phyloP scores from a whole-genome alignment of 2,797 vertebrate genomes.

The Coreius guichenoti region DNA sequence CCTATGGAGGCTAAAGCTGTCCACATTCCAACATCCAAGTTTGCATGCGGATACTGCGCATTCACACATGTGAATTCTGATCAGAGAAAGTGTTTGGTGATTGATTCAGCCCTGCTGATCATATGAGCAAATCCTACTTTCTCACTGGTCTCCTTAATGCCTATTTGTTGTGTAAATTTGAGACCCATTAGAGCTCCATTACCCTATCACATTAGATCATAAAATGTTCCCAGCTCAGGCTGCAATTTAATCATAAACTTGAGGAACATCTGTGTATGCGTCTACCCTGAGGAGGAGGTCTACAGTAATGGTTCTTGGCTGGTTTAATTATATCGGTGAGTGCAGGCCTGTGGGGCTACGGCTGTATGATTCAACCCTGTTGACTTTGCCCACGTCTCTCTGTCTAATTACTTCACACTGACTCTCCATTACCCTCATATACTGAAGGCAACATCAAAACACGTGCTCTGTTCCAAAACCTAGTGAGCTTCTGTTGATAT shows the following conservation, averaged over 20 bases:
- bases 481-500: background rate
- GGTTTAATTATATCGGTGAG: conserved; percentile 54
- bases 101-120: conserved; percentile 7
- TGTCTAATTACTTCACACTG: conserved; percentile 43
- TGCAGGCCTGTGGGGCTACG: conserved; percentile 31
- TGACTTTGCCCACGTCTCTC: conserved; percentile 50
- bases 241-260: conserved; percentile 27
- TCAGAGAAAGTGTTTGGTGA: background rate
- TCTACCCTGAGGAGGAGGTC: conserved; percentile 32
- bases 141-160: background rate
- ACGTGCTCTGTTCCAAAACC: background rate
- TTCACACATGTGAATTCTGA: background rate
- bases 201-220: conserved; percentile 28
- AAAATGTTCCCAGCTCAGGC: conserved; percentile 1
- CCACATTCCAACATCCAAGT: background rate
- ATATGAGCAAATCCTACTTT: background rate
- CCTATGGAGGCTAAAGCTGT: background rate
- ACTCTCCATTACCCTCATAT: conserved; percentile 23
- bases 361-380: conserved; percentile 52
- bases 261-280: conserved; percentile 29
- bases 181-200: conserved; percentile 34
- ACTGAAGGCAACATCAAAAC: conserved; percentile 9
- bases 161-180: conserved; percentile 16
- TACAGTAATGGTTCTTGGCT: conserved; percentile 40
- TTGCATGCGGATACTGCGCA: background rate